Conservation (phyloP, 2,888 invertebrate species). For the Microctonus hyperodae region DNA sequence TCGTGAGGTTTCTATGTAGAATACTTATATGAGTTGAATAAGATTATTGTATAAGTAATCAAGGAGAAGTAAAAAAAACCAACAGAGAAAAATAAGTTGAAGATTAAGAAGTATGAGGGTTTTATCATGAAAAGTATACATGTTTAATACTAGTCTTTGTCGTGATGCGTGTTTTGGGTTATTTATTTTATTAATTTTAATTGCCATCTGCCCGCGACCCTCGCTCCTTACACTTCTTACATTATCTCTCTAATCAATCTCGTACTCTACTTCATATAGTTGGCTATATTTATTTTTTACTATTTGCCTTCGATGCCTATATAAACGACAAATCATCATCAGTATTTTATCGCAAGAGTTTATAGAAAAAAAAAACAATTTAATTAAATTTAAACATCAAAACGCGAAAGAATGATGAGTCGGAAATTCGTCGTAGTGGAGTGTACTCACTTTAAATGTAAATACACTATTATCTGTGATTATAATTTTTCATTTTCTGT, state of each 20-base stretch:
- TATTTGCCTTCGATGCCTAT: neutral
- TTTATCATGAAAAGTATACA: constrained; percentile 29
- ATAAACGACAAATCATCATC: neutral
- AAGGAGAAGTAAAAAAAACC: neutral
- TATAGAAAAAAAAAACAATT: neutral
- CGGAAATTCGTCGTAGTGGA: constrained; percentile 32
- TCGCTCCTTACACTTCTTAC: neutral
- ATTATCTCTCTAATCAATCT: neutral
- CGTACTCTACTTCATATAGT: neutral
- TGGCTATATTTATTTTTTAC: constrained; percentile 2
- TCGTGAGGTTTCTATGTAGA: constrained; percentile 6
- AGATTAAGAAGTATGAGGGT: neutral
- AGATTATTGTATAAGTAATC: neutral
- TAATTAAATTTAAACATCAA: neutral
- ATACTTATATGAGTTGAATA: neutral
- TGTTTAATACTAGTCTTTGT: constrained; percentile 35
- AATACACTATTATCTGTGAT: constrained; percentile 41
- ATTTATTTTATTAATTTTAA: constrained; percentile 10
- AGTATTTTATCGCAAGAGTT: neutral
- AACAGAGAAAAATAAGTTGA: neutral
- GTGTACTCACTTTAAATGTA: constrained; percentile 32
- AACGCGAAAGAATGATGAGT: neutral
- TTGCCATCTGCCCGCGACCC: neutral
- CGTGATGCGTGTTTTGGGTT: constrained; percentile 30
- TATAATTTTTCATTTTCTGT: constrained; percentile 27